Evolutionary conservation across 2,888 invertebrate genomes (phyloP), one percentile per base, ranked within the genome.

Genomic region (Portevinia maculata): DNA sequence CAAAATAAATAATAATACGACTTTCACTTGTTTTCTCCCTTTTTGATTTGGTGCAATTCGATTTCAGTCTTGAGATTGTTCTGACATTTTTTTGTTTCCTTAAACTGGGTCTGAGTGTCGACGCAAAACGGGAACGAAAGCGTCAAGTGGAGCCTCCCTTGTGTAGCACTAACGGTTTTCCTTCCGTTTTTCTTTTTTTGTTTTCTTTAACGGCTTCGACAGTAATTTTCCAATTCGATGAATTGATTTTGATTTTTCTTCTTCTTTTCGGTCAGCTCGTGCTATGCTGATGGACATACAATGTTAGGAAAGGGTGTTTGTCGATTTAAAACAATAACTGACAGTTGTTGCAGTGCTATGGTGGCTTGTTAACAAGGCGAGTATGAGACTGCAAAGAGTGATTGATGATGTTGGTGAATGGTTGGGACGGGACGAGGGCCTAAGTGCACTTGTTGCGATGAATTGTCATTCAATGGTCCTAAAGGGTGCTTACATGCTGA

Each of bases 1-100:
- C 30, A 34, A 34, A 21, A 2, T 4, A 37, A 41, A 53, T 57
- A n/a, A n/a, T n/a, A n/a, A n/a, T 32, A 64, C 34, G 69, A 81
- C 81, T 81, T 76, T 81, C 81, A 81, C 81, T 81, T 76, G 19
- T 76, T 60, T 76, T 64, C 70, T 71, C 76, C 57, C 48, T 70
- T 75, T 46, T 46, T 46, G 13, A 3, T 34, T 37, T 7, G 4
- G 13, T 70, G 76, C 65, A 81, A 76, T 76, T 76, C 70, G 65
- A 81, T 81, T 76, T 76, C 64, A 65, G 71, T 81, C 76, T 75
- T 64, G 48, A 65, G 76, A 81, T 60, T 76, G 70, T 76, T 81
- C 76, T 81, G 76, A 76, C 70, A 59, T 57, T 64, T 69, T 46
- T 55, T 52, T 48, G 62, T 64, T 41, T 39, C 28, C 5, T 44